Evolutionary conservation across 2,113 vertebrate genomes (phyloP).

Genomic region (Cheirogaleus medius): DNA sequence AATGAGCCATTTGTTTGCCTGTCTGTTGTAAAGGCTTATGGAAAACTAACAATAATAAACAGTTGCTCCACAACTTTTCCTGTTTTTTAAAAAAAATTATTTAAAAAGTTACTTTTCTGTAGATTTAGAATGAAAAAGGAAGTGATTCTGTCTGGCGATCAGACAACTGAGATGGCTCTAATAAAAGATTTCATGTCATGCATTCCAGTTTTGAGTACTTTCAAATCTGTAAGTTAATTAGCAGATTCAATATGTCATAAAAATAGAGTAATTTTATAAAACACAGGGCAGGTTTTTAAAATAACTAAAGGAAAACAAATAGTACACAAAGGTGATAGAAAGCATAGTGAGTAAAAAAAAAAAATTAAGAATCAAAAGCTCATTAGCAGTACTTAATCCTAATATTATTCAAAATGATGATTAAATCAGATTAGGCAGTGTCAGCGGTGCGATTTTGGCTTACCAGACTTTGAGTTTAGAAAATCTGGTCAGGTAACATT

Average conservation of each 20-base stretch:
- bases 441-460: background rate
- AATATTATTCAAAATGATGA: slow-evolving; percentile 49
- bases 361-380: slow-evolving; percentile 43
- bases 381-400: slow-evolving; percentile 38
- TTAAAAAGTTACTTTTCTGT: slow-evolving; percentile 39
- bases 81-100: slow-evolving; percentile 27
- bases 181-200: slow-evolving; percentile 12
- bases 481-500: slow-evolving; percentile 63
- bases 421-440: background rate
- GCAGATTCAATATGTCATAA: background rate
- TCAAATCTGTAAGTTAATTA: background rate
- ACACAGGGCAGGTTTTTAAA: background rate
- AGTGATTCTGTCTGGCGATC: background rate
- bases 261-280: background rate
- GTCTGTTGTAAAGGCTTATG: slow-evolving; percentile 53
- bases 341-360: background rate
- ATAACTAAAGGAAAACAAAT: background rate
- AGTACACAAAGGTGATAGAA: background rate
- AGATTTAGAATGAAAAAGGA: slow-evolving; percentile 26
- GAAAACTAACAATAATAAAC: slow-evolving; percentile 40
- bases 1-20: slow-evolving; percentile 58
- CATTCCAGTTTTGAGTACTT: background rate
- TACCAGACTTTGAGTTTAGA: background rate
- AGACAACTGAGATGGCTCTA: slow-evolving; percentile 34
- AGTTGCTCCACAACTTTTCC: slow-evolving; percentile 49